Base-by-base conservation (phyloP, 2,113 vertebrate genomes). In the Archocentrus centrarchus region DNA sequence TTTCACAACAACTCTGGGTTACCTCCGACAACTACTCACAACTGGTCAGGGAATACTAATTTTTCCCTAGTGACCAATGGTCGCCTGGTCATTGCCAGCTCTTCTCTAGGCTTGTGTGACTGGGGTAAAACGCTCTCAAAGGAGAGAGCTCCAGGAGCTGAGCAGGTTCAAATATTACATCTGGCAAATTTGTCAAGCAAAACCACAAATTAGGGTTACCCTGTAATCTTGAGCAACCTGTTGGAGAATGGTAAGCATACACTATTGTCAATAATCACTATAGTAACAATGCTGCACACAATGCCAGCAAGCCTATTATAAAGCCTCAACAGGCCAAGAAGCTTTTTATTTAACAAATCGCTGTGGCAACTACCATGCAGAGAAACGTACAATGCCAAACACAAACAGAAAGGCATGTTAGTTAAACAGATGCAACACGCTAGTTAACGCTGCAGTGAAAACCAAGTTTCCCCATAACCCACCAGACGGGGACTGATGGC, bases 301-400 rank as follows among this genome's bases (percentile, higher is more conserved):
- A 50, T 63, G 80, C 79, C 85, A 79, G 64, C 50, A 41, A 73
- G 79, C 64, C 75, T 77, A 75, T 83, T 84, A 88, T 88, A 87
- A 90, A 84, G 58, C 79, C 86, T 82, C 79, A 73, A 84, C 89
- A 82, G 86, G 81, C 83, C 64, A 76, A 77, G 35, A 89, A 76
- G 59, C 77, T 89, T 90, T 79, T 87, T 78, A 57, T 87, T 90
- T 75, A 83, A 77, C 86, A 84, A 91, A 90, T 89, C 63, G 85
- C 73, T 80, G 75, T 70, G 78, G 79, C 59, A 83, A 82, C 75
- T 63, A 83, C 59, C 44, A 22, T 55, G 70, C 59, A 75, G 70
- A 66, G 68, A 89, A 62, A 64, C 14, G 83, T 2, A 59, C 53
- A 44, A 59, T 18, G 47, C 39, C 80, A 63, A 24, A 62, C 30